phyloP scores from a whole-genome alignment of 1,140 invertebrate genomes.

The Drosophila malerkotliana region DNA sequence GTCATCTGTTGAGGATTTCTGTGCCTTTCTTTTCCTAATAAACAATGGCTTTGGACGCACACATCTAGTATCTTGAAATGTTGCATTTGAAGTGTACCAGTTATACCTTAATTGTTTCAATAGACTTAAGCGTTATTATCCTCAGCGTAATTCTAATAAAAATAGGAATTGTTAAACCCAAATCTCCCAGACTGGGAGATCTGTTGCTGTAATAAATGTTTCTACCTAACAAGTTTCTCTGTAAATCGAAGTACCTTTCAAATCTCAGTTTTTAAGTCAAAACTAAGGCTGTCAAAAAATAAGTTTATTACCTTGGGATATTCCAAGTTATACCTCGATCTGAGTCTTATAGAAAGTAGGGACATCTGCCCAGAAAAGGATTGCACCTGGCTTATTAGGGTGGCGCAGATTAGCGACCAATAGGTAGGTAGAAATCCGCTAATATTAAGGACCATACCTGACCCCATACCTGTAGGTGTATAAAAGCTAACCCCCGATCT shows the following conservation, averaged over 20 bases:
- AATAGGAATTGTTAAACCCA: neutral
- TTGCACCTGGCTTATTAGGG: slow-evolving; percentile 44
- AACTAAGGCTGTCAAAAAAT: neutral
- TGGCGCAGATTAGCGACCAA: slow-evolving; percentile 48
- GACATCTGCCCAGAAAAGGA: slow-evolving; percentile 17
- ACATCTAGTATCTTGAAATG: neutral
- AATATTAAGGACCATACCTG: slow-evolving; percentile 10
- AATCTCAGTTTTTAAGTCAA: neutral
- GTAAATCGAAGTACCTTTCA: neutral
- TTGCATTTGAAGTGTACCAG: slow-evolving; percentile 20
- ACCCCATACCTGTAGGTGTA: neutral
- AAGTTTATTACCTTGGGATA: neutral
- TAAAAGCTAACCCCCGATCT: slow-evolving; percentile 12
- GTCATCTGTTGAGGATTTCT: slow-evolving; percentile 14
- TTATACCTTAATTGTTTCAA: slow-evolving; percentile 7
- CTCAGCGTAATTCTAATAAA: slow-evolving; percentile 7
- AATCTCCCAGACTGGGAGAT: neutral
- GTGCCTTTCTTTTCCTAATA: slow-evolving; percentile 6
- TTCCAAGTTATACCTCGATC: neutral
- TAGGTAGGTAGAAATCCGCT: slow-evolving; percentile 42
- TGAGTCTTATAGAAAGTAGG: neutral
- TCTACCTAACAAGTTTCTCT: neutral
- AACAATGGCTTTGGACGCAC: neutral
- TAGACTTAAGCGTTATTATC: slow-evolving; percentile 19
- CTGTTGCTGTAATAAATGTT: no score